Conservation (phyloP, 2,797 vertebrate species). For the Smutsia gigantea region DNA sequence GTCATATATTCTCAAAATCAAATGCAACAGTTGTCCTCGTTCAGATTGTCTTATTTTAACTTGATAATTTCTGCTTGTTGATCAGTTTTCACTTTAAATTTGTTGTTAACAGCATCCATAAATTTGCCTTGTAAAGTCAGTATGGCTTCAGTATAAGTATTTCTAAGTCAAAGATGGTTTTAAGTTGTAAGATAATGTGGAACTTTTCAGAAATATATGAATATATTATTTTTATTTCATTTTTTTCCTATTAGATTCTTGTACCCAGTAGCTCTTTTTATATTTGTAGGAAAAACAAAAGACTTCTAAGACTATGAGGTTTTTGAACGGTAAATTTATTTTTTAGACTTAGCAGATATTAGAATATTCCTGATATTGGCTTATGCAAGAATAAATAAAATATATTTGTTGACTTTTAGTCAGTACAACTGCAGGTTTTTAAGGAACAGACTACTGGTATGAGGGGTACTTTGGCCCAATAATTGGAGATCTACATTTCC, state of each 20-base stretch:
- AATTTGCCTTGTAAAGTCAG: not conserved
- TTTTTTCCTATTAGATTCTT: not conserved
- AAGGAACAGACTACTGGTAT: not conserved
- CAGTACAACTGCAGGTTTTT: not conserved
- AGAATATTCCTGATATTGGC: not conserved
- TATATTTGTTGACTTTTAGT: not conserved
- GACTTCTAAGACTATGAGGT: not conserved
- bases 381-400: not conserved
- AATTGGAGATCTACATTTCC: not conserved
- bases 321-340: not conserved
- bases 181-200: not conserved
- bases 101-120: not conserved
- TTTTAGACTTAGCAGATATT: not conserved
- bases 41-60: not conserved
- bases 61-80: not conserved
- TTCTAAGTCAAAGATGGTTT: not conserved
- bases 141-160: not conserved
- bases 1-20: not conserved
- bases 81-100: not conserved
- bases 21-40: not conserved
- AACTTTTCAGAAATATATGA: not conserved
- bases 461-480: fast-evolving
- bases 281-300: not conserved
- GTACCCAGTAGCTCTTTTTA: not conserved
- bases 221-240: not conserved